Base-by-base conservation (phyloP, 2,797 vertebrate species). In the Triplophysa yarkandensis region DNA sequence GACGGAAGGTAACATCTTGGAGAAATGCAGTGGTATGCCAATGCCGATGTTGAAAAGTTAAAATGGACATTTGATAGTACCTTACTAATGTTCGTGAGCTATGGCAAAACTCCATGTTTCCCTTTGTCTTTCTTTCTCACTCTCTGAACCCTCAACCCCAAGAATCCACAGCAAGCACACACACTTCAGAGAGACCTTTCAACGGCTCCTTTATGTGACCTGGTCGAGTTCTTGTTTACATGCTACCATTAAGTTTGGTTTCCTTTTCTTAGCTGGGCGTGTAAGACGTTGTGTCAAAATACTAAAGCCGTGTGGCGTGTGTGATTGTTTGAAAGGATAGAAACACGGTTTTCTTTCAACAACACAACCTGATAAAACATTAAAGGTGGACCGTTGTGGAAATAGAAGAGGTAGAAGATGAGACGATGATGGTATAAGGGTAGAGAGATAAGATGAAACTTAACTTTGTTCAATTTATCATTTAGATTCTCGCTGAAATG, bases 1-100 rank as follows among this genome's bases (percentile, higher is more conserved):
- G 1, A 48, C 30, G 50, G 48, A 68, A 74, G 52, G n/a, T 68
- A 69, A 81, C 78, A 79, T 81, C 83, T 60, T 79, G 80, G 71
- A 84, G 78, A 77, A 70, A 84, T 83, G 79, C 71, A 75, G 57
- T 77, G 75, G 79, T 76, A 81, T 82, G 83, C 87, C 85, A 82
- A 83, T 71, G 77, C 72, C 73, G 69, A 82, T 83, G 85, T 71
- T 68, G 58, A 61, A 28, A 68, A 68, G 50, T 55, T 41, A 34
- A 57, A 84, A 76, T 78, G 71, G 83, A 88, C 86, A 82, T 19
- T 50, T 54, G 75, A 80, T 83, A 80, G 62, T 78, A 72, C 61
- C 71, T 41, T 17, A 57, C 54, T 58, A 62, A 75, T 57, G 39
- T 28, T 46, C 34, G 57, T 60, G 54, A 62, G 54, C 32, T 70